These are phyloP conservation scores for Alectoris magna DNA, from an alignment of 2,797 vertebrate species.

Conservation along the genomic window DNA sequence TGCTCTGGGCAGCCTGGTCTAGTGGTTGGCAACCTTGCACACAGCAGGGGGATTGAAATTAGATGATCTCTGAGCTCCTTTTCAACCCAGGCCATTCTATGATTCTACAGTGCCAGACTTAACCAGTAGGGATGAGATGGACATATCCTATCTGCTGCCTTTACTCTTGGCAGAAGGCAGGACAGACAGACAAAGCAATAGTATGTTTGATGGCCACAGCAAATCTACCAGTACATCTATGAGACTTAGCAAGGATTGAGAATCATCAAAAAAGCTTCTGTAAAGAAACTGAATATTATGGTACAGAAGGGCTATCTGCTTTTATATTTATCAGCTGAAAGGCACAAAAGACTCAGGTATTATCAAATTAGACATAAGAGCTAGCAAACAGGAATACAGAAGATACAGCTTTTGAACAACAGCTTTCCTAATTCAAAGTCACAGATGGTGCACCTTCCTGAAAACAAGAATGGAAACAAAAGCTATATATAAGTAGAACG, in stretches of 20 bases:
- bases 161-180: not conserved
- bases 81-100: too few relatives aligned
- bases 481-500: not conserved
- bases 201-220: not conserved
- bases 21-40: too few relatives aligned
- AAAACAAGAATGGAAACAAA: not conserved
- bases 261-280: not conserved
- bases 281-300: too few relatives aligned
- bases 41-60: too few relatives aligned
- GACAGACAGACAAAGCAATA: not conserved
- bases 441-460: not conserved
- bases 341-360: not conserved
- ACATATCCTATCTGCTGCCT: not conserved
- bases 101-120: not conserved
- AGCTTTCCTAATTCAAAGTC: not conserved
- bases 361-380: not conserved
- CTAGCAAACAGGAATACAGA: not conserved
- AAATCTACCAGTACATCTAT: not conserved
- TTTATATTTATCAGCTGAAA: not conserved
- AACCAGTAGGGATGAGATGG: not conserved
- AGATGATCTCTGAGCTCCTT: too few relatives aligned
- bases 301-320: not conserved
- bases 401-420: not conserved
- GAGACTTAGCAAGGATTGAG: not conserved
- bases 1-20: too few relatives aligned